Base-by-base conservation (phyloP, 2,888 invertebrate species). In the Hirtodrosophila duncani region DNA sequence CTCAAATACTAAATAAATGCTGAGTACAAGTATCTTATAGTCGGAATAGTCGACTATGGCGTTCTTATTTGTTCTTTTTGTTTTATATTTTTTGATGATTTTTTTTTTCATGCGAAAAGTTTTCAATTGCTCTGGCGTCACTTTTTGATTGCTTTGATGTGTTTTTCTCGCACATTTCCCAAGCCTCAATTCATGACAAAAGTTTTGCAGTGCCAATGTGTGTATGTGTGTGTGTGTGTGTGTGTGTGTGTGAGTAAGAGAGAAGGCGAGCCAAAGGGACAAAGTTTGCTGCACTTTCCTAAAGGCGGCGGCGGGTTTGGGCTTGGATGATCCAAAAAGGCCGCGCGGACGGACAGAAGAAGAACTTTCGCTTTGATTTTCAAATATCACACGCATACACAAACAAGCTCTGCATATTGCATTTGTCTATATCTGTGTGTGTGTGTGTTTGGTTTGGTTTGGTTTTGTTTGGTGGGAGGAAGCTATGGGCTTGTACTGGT, bases 111-210 rank as follows among this genome's bases (percentile, higher is more conserved):
- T 75, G 67, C 65, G 79, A 75, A 75, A 75, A 79, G 67, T 75
- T 75, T 75, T 79, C 75, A 79, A 79, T 75, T 75, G 74, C 74
- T 75, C 75, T 79, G 77, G 77, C 77, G 77, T 77, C 77, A 79
- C 77, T 77, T 77, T 77, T 77, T 77, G 77, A 77, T 77, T 77
- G 77, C 77, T 77, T 79, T 77, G 77, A 77, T 77, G 77, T 77
- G 80, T 77, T 77, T 77, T 80, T 72, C 70, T 72, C 77, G 71
- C 79, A 78, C 72, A 79, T 79, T 75, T 75, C 77, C 71, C 69
- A 52, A 65, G 67, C 70, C 75, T 77, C 77, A 67, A 77, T 77
- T 77, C 75, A 77, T 77, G 72, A 71, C 70, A 70, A 77, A 77
- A 77, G 75, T 77, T 77, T 69, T 67, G 62, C 62, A 62, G 65